Base-by-base conservation (phyloP, 2,113 vertebrate species). In the Scomber scombrus region DNA sequence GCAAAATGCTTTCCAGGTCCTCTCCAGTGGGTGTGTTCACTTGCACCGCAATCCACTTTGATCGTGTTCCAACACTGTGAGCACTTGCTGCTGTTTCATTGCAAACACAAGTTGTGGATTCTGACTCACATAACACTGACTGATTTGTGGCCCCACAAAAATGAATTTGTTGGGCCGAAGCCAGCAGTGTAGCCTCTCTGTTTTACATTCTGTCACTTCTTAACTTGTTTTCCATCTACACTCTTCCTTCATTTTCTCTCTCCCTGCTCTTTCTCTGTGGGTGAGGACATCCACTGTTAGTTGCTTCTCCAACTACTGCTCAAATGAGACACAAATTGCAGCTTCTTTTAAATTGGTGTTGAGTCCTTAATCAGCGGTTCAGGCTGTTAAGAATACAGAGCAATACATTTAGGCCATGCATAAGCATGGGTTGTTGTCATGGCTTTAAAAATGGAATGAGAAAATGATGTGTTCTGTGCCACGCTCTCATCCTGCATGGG, bases 141-240 rank as follows among this genome's bases (percentile, higher is more conserved):
- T 87, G 85, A 91, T 91, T 89, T 92, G 91, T 82, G 75, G 84
- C 49, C 70, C 76, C 70, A 84, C 80, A 83, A 90, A 90, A 93
- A 93, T 84, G 75, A 91, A 88, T 87, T 68, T 56, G 55, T 49
- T 93, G 93, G 88, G 80, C 61, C 2, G 14, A 23, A 60, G 91
- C 93, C 93, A 94, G 85, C 83, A 72, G 72, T 71, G 79, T 85
- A 79, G 89, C 80, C 67, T 70, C 71, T 75, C 64, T 18, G 73
- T 84, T 80, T 83, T 86, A 85, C 74, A 46, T 72, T 82, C 75
- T 78, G 73, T 85, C 78, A 78, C 64, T 75, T 77, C 85, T 71
- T 81, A 69, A 84, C 69, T 84, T 15, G 43, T 81, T 83, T 77
- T 70, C 67, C 71, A 71, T 83, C 47, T 26, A 72, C 68, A 70